A percentile compares a stretch with the other conserved stretches of the same genome.
Conservation (phyloP, 2,888 invertebrate genomes). For the Eupithecia pulchellata region DNA sequence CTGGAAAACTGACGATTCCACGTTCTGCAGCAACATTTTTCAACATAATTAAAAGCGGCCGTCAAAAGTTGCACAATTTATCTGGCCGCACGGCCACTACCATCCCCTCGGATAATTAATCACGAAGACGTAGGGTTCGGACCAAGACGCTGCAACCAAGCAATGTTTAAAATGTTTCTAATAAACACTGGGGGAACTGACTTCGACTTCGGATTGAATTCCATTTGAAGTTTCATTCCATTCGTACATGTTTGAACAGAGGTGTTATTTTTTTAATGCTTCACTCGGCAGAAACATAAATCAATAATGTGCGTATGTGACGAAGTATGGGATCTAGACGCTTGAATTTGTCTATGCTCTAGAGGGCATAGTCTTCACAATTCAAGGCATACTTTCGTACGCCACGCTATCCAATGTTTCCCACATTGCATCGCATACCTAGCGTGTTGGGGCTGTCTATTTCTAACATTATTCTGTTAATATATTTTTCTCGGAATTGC, state of each 20-base stretch:
- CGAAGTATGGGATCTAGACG: too few species aligned
- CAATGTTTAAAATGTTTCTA: slow-evolving; percentile 4
- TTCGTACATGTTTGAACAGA: neutral
- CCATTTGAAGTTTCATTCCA: neutral
- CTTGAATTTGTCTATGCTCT: too few species aligned
- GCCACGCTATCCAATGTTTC: too few species aligned
- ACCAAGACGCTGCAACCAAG: slow-evolving; percentile 12
- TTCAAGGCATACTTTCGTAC: too few species aligned
- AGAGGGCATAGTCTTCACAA: too few species aligned
- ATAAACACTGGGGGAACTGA: slow-evolving; percentile 2
- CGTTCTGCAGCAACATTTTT: slow-evolving; percentile 38
- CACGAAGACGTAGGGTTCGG: slow-evolving; percentile 49
- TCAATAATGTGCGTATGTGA: too few species aligned
- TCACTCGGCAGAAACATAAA: too few species aligned
- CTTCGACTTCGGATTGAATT: neutral
- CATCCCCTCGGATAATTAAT: slow-evolving; percentile 61
- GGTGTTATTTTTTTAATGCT: neutral
- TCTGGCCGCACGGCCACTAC: slow-evolving; percentile 47
- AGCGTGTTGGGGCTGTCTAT: too few species aligned
- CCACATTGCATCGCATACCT: too few species aligned
- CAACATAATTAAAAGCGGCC: slow-evolving; percentile 47
- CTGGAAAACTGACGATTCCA: slow-evolving; percentile 9
- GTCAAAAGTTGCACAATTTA: slow-evolving; percentile 47
- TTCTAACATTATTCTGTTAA: too few species aligned
- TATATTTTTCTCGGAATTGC: too few species aligned